Percentiles rank a stretch among this genome's conserved stretches.
phyloP scores from a whole-genome alignment of 2,113 vertebrate species.

The Trichomycterus rosablanca region DNA sequence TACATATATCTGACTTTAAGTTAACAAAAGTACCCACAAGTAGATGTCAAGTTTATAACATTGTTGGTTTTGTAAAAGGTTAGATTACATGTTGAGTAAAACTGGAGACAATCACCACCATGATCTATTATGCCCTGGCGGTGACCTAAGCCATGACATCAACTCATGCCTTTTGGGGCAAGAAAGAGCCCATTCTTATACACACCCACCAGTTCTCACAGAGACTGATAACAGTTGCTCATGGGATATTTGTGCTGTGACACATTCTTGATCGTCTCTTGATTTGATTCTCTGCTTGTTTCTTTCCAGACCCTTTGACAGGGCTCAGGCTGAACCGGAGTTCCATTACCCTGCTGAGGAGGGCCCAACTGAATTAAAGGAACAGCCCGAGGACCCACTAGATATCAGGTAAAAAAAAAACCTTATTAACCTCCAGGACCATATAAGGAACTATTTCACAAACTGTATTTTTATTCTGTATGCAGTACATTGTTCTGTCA shows the following conservation, averaged over 20 bases:
- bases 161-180: slow-evolving; percentile 55
- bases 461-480: too few relatives aligned
- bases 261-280: slow-evolving; percentile 12
- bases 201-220: slow-evolving; percentile 14
- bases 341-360: slow-evolving; percentile 62
- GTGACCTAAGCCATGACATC: slow-evolving; percentile 74
- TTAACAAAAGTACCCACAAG: too few relatives aligned
- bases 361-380: slow-evolving; percentile 30
- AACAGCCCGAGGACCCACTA: slow-evolving; percentile 42
- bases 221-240: slow-evolving; percentile 22
- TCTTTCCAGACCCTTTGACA: slow-evolving; percentile 58
- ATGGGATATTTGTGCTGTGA: slow-evolving; percentile 22
- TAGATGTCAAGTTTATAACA: too few relatives aligned
- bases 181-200: slow-evolving; percentile 62
- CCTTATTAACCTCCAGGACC: too few relatives aligned
- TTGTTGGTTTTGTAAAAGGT: neutral
- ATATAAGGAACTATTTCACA: too few relatives aligned
- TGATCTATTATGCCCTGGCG: slow-evolving; percentile 60
- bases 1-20: too few relatives aligned
- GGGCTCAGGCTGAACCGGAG: slow-evolving; percentile 54
- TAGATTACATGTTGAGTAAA: slow-evolving; percentile 33
- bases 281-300: slow-evolving; percentile 22
- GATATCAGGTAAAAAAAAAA: slow-evolving; percentile 37
- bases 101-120: slow-evolving; percentile 48
- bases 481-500: too few relatives aligned